Evolutionary conservation across 35 echinoderm and acorn worm species (phyloP), one percentile per base, ranked within the genome.

Genomic region (Anneissia japonica): DNA sequence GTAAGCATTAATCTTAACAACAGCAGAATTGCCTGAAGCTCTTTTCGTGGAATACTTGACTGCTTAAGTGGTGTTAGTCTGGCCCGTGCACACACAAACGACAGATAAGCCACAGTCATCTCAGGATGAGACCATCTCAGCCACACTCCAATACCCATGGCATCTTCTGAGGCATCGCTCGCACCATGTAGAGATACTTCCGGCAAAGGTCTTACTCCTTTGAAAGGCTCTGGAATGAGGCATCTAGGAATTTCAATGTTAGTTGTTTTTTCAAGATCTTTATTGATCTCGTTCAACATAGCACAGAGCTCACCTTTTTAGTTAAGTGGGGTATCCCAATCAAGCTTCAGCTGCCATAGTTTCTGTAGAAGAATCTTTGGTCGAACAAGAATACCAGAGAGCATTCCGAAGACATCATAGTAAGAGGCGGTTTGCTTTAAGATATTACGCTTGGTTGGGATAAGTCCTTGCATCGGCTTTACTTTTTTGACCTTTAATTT

Each of bases 121-220:
- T 86, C 37, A 3, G 87, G 14, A 36, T 75, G 33, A 11, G 82
- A 86, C 91, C 91, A 90, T 81, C 91, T 85, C 39, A 93, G 34
- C 91, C 91, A 93, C 32, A 93, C 87, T 31, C 82, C 91, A 0
- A 90, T 90, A 16, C 91, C 91, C 91, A 93, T 93, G 5, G 87
- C 91, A 34, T 93, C 91, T 29, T 93, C 91, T 0, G 91, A 90
- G 9, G 91, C 91, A 55, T 93, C 91, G 40, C 91, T 93, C 26
- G 77, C 87, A 31, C 87, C 87, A 86, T 93, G 91, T 23, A 90
- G 35, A 12, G 91, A 93, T 19, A 93, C 82, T 81, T 93, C 82
- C 9, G 87, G 91, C 14, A 93, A 43, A 34, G 91, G 91, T 46
- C 91, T 84, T 36, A 17, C 31, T 35, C 91, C 91, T 31, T 46